Conservation (phyloP, 1,140 invertebrate species). For the Lerema accius region DNA sequence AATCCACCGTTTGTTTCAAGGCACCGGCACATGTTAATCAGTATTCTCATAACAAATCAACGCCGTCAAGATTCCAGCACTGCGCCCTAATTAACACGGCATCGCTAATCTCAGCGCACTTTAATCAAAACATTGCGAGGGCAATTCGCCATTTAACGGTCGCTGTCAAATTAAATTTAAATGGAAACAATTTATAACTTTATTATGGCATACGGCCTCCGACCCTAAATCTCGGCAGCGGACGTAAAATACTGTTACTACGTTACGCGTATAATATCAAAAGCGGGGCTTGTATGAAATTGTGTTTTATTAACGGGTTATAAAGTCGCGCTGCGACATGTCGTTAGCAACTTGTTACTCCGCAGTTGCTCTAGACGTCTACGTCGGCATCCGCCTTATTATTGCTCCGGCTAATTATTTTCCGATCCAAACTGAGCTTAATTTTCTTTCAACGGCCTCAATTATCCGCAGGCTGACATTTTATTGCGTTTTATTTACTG, state of each 20-base stretch:
- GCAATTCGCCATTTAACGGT: conserved; percentile 65
- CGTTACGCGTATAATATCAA: conserved; percentile 61
- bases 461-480: conserved; percentile 28
- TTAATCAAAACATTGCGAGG: conserved; percentile 72
- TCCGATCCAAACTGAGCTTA: conserved; percentile 48
- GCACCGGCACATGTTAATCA: conserved; percentile 16
- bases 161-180: conserved; percentile 80
- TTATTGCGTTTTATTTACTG: conserved; percentile 21
- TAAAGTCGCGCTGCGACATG: conserved; percentile 74
- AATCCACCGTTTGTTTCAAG: too few species aligned
- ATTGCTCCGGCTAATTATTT: conserved; percentile 73
- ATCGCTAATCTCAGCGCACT: conserved; percentile 52
- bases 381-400: conserved; percentile 64
- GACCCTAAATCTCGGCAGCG: conserved; percentile 67
- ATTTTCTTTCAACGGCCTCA: conserved; percentile 39
- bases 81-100: conserved; percentile 46
- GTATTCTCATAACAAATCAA: conserved; percentile 14
- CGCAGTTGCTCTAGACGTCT: conserved; percentile 61
- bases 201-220: conserved; percentile 72
- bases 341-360: conserved; percentile 76
- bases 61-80: conserved; percentile 18
- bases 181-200: conserved; percentile 79
- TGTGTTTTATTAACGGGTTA: conserved; percentile 80
- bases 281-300: conserved; percentile 70
- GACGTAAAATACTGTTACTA: conserved; percentile 74